Base-by-base conservation (phyloP, 1,140 invertebrate species). In the Orius insidiosus region DNA sequence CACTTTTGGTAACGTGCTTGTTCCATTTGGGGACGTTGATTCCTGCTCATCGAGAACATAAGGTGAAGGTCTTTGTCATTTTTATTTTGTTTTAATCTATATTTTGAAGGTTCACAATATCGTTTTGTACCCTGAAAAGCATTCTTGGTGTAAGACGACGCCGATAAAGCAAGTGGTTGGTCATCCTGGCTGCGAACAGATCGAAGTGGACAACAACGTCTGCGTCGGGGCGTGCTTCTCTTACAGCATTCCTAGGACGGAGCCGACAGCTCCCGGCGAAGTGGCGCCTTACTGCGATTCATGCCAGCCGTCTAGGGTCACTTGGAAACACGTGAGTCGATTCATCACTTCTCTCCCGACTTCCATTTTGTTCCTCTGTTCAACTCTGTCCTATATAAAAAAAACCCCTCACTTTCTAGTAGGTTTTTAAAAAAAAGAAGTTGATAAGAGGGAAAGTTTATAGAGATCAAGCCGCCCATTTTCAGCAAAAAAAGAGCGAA, bases 161-260 rank as follows among this genome's bases (percentile, higher is more conserved):
- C 67, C 69, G 3, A 77, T 78, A 45, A 72, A 74, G 53, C 74
- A 78, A 58, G 70, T 77, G 4, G 68, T 78, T 14, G 66, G 70
- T 10, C 68, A 68, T 55, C 67, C 72, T 2, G 68, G 71, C 31
- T 76, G 72, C 52, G 67, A 69, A 18, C 66, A 72, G 0, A 63
- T 72, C 51, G 73, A 75, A 54, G 67, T 78, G 47, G 72, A 76
- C 51, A 78, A 78, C 58, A 73, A 75, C 52, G 74, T 78, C 2
- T 78, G 75, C 53, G 74, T 77, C 8, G 75, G 75, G 4, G 71
- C 73, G 5, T 77, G 75, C 56, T 78, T 76, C 59, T 76, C 73
- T 37, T 78, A 77, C 56, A 73, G 72, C 57, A 74, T 78, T 31
- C 75, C 75, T 1, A 69, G 70, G 50, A 77, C 74, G 19, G 65